Conservation (phyloP, 2,113 vertebrate species). For the Toxotes jaculatrix region DNA sequence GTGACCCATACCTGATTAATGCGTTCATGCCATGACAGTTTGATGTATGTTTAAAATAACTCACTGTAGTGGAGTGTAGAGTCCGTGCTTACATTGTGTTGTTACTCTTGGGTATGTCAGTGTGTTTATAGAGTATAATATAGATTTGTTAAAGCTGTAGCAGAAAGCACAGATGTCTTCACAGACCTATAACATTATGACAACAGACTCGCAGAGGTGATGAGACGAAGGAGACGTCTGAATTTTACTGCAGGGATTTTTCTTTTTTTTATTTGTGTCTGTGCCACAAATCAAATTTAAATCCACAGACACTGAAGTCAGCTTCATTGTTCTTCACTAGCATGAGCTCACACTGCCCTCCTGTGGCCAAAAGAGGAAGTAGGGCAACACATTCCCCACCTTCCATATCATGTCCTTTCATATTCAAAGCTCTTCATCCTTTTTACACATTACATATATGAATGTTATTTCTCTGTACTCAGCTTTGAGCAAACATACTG, state of each 20-base stretch:
- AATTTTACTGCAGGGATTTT: neutral
- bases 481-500: neutral
- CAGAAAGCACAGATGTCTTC: neutral
- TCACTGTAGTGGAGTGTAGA: neutral
- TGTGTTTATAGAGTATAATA: neutral
- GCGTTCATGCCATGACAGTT: neutral
- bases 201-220: neutral
- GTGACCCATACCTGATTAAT: too few relatives aligned
- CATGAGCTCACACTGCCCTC: slow-evolving; percentile 57
- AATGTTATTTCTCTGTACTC: slow-evolving; percentile 9
- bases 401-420: slow-evolving; percentile 25
- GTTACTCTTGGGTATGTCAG: neutral
- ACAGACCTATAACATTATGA: neutral
- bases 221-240: neutral
- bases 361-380: slow-evolving; percentile 47
- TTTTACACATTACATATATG: neutral
- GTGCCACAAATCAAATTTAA: neutral
- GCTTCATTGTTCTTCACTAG: neutral
- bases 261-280: neutral
- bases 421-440: slow-evolving; percentile 20
- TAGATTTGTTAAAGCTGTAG: neutral
- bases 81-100: neutral
- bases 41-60: neutral
- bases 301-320: neutral
- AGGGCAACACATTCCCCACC: neutral